Conservation (phyloP, 2,113 vertebrate genomes). For the Pycnonotus jocosus region DNA sequence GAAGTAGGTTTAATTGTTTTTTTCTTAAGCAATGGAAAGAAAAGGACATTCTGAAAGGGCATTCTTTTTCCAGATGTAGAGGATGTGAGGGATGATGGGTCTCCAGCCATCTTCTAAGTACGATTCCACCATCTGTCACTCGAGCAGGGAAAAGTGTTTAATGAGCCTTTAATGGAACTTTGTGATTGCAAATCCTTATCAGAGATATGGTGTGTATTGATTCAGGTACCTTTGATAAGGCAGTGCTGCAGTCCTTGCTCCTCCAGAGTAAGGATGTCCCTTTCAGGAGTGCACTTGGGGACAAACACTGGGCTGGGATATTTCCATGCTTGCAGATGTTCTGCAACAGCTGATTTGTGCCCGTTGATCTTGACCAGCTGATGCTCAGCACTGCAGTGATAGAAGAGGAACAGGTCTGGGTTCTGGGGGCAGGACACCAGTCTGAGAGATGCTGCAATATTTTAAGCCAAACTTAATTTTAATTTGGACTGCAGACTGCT, state of each 20-base stretch:
- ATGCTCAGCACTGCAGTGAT: neutral
- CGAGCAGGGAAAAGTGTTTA: neutral
- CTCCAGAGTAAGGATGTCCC: accelerated
- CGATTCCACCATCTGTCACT: neutral
- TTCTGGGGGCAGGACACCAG: neutral
- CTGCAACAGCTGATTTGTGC: neutral
- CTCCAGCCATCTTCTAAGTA: neutral
- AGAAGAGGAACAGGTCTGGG: neutral
- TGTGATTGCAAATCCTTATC: neutral
- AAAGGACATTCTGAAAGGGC: neutral
- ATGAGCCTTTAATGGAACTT: neutral
- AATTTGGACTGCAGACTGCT: neutral
- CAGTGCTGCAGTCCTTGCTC: neutral
- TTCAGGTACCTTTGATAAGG: neutral
- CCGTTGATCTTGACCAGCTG: neutral
- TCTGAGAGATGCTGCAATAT: neutral
- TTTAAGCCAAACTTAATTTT: neutral
- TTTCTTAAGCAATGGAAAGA: neutral
- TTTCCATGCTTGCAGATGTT: neutral
- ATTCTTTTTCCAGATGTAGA: neutral
- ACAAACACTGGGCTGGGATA: neutral
- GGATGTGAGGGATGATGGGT: neutral
- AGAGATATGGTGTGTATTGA: accelerated
- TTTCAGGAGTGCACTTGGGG: neutral
- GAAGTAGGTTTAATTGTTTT: neutral